Conservation (phyloP, 2,888 invertebrate species). For the Synergus itoensis region DNA sequence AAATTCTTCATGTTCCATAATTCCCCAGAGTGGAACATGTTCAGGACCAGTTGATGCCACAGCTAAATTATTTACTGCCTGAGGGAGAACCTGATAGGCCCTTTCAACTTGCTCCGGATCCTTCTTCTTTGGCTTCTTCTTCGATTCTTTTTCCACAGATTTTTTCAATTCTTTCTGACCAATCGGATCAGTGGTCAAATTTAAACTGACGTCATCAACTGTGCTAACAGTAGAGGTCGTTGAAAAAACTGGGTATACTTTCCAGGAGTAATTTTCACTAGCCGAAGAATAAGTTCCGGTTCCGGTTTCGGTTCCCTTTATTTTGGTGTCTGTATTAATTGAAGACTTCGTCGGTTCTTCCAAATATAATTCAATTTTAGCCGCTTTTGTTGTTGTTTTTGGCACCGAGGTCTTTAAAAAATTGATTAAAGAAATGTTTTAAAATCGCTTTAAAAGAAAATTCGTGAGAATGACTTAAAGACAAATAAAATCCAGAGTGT, state of each 20-base stretch:
- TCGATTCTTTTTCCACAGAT: slow-evolving; percentile 55
- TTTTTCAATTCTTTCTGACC: slow-evolving; percentile 70
- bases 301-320: too few species aligned
- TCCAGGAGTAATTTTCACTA: background rate
- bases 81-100: slow-evolving; percentile 74
- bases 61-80: slow-evolving; percentile 75
- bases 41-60: slow-evolving; percentile 72
- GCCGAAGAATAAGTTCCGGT: background rate
- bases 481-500: background rate
- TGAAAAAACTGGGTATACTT: background rate
- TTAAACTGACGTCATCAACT: slow-evolving; percentile 89
- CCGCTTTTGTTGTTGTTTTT: background rate
- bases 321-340: slow-evolving; percentile 4
- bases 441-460: too few species aligned
- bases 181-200: slow-evolving; percentile 84
- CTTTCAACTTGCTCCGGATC: slow-evolving; percentile 69
- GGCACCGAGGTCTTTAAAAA: background rate
- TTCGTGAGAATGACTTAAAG: background rate
- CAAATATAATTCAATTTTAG: background rate
- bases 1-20: slow-evolving; percentile 75
- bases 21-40: slow-evolving; percentile 72
- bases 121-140: slow-evolving; percentile 52
- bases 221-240: slow-evolving; percentile 72
- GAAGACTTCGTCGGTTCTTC: background rate
- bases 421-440: too few species aligned